Conservation (phyloP, 2,113 vertebrate genomes). For the Eurypyga helias region DNA sequence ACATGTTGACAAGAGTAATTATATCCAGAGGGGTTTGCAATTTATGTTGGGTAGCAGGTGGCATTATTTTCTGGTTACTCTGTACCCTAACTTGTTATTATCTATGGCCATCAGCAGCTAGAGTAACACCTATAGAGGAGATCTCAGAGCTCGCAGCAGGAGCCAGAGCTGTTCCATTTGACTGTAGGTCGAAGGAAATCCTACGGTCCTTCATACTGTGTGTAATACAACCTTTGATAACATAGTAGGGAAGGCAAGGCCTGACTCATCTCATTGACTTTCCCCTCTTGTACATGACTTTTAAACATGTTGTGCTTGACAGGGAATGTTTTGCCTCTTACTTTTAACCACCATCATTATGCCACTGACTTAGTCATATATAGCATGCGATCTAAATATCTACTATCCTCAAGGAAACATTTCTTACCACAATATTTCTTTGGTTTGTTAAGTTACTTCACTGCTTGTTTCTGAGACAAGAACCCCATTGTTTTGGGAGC, state of each 20-base stretch:
- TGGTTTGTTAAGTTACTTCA: neutral
- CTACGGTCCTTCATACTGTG: neutral
- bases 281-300: neutral
- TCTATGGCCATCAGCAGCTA: slow-evolving; percentile 48
- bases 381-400: neutral
- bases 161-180: neutral
- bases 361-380: neutral
- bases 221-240: neutral
- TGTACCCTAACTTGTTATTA: slow-evolving; percentile 55
- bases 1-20: slow-evolving; percentile 55
- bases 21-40: slow-evolving; percentile 33
- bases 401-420: neutral
- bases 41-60: slow-evolving; percentile 57
- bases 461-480: neutral
- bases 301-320: neutral
- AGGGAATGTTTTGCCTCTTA: neutral
- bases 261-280: neutral
- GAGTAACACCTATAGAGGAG: slow-evolving; percentile 42
- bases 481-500: neutral
- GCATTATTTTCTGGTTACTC: slow-evolving; percentile 49
- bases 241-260: neutral
- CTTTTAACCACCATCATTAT: neutral
- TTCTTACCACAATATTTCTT: neutral
- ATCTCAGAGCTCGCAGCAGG: neutral
- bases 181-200: neutral